These are phyloP conservation scores for Listrodromus nycthemerus DNA, from an alignment of 2,888 invertebrate species.

Conservation along the genomic window DNA sequence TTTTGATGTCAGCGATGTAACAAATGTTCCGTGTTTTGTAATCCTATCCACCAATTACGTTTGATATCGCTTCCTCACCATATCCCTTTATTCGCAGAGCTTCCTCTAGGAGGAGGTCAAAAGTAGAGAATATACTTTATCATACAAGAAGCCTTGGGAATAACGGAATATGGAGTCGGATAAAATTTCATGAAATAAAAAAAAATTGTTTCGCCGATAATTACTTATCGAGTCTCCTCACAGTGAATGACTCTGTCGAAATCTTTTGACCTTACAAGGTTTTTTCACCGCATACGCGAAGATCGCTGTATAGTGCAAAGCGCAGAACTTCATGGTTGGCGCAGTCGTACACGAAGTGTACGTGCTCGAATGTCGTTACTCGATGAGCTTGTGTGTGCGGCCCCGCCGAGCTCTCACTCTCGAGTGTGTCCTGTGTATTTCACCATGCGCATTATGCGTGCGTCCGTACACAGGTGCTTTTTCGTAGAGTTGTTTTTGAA, in stretches of 20 bases:
- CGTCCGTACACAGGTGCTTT: background rate
- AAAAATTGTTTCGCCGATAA: no score
- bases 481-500: slow-evolving; percentile 1
- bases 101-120: no score
- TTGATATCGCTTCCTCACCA: no score
- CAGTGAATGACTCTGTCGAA: no score
- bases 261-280: background rate
- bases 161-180: no score
- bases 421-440: slow-evolving; percentile 6
- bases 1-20: background rate
- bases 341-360: slow-evolving; percentile 45
- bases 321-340: slow-evolving; percentile 27
- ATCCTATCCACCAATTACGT: no score
- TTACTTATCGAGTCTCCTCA: no score
- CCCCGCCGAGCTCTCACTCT: slow-evolving; percentile 9
- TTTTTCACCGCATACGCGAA: background rate
- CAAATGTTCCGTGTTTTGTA: background rate
- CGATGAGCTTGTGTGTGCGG: slow-evolving; percentile 14
- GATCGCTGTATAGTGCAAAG: slow-evolving; percentile 11
- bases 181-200: no score
- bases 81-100: no score
- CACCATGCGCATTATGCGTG: slow-evolving; percentile 11
- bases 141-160: no score
- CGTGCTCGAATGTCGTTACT: slow-evolving; percentile 58
- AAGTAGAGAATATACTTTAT: no score